Percentiles rank a stretch among this genome's conserved stretches.
Conservation (phyloP, 2,113 vertebrate species). For the Danio rerio region DNA sequence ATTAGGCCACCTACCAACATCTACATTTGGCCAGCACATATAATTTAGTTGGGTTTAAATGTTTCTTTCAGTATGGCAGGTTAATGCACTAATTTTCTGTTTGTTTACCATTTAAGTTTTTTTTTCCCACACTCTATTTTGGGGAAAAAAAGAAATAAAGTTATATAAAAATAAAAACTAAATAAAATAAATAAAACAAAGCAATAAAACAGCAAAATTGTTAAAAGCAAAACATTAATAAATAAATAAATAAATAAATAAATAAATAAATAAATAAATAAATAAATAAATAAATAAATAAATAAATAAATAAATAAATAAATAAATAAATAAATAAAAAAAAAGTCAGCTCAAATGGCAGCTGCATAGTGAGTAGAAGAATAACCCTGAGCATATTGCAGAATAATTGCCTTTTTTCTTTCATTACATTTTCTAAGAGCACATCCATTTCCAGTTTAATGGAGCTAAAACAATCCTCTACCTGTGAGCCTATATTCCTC, state of each 20-base stretch:
- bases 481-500: conserved; percentile 29
- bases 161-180: too few species aligned
- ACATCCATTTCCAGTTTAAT: conserved; percentile 47
- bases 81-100: not conserved
- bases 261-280: too few species aligned
- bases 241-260: too few species aligned
- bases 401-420: conserved; percentile 38
- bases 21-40: conserved; percentile 9
- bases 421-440: conserved; percentile 27
- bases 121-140: not conserved
- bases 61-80: not conserved
- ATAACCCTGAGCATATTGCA: conserved; percentile 24
- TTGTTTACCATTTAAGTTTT: not conserved
- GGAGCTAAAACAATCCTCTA: conserved; percentile 43
- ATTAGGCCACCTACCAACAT: conserved; percentile 28
- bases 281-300: too few species aligned
- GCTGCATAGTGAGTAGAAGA: conserved; percentile 13
- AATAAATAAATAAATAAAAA: not conserved
- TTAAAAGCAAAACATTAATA: too few species aligned
- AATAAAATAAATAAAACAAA: too few species aligned
- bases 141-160: too few species aligned
- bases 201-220: too few species aligned
- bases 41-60: not conserved
- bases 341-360: not conserved
- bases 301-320: too few species aligned